Conservation (phyloP, 2,797 vertebrate genomes). For the Galaxias olidus region DNA sequence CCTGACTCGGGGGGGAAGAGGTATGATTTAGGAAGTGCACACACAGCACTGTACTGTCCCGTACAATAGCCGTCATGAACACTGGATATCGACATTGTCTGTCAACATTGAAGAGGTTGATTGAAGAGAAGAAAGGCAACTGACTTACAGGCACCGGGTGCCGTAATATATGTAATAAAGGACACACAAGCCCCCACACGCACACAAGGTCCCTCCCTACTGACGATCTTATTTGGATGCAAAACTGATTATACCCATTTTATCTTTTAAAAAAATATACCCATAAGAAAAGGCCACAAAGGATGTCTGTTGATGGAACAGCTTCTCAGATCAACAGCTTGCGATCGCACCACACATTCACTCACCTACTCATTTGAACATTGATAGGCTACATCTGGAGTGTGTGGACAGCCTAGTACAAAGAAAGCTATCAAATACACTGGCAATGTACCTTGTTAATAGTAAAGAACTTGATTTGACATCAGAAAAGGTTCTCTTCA, state of each 20-base stretch:
- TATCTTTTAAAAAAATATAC: slow-evolving; percentile 61
- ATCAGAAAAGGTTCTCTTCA: slow-evolving; percentile 58
- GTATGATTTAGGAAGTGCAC: slow-evolving; percentile 40
- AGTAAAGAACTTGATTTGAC: slow-evolving; percentile 37
- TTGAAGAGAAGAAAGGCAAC: slow-evolving; percentile 58
- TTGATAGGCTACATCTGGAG: slow-evolving; percentile 42
- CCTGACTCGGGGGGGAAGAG: slow-evolving; percentile 44
- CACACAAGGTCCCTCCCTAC: slow-evolving; percentile 42
- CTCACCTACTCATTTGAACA: slow-evolving; percentile 23
- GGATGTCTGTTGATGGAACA: slow-evolving; percentile 45
- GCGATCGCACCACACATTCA: neutral
- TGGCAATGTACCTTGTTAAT: slow-evolving; percentile 40
- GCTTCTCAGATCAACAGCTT: slow-evolving; percentile 36
- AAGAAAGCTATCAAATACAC: slow-evolving; percentile 50
- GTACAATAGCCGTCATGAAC: slow-evolving; percentile 52
- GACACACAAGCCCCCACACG: slow-evolving; percentile 35
- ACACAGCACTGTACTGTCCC: slow-evolving; percentile 41
- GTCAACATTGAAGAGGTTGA: slow-evolving; percentile 46
- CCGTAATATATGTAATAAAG: slow-evolving; percentile 31
- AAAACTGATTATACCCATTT: slow-evolving; percentile 57
- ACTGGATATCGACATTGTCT: slow-evolving; percentile 52
- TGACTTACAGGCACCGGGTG: slow-evolving; percentile 66
- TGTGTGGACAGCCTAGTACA: slow-evolving; percentile 52
- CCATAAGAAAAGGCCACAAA: slow-evolving; percentile 72
- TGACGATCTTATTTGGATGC: slow-evolving; percentile 72